Evolutionary conservation across 2,888 invertebrate species (phyloP).

Genomic region (Sminthurides aquaticus): DNA sequence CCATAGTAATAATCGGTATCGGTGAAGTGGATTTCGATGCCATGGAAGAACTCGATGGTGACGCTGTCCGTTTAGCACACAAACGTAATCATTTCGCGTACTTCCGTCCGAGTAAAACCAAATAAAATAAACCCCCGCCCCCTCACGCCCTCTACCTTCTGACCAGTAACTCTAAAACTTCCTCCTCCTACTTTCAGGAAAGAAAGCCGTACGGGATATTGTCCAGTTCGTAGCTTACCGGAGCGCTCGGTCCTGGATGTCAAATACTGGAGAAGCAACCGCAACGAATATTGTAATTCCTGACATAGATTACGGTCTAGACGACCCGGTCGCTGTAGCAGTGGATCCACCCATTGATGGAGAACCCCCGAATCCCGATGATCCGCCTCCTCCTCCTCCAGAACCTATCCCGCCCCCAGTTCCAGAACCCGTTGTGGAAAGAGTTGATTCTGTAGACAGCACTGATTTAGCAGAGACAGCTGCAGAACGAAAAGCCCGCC

Average conservation of each 20-base stretch:
- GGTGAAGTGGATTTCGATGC: slow-evolving; percentile 53
- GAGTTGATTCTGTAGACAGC: not conserved
- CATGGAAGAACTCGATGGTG: slow-evolving; percentile 54
- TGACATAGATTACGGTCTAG: not conserved
- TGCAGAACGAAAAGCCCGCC: not conserved
- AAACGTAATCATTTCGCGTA: too few species aligned
- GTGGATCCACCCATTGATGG: not conserved
- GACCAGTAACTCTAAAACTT: not conserved
- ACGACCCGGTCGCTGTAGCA: not conserved
- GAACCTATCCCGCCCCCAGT: not conserved
- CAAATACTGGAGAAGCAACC: not conserved
- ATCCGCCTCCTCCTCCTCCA: not conserved
- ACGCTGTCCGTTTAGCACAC: slow-evolving; percentile 45
- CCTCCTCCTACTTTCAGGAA: slow-evolving; percentile 42
- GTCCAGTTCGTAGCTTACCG: slow-evolving; percentile 54
- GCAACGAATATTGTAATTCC: not conserved
- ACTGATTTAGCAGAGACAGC: not conserved
- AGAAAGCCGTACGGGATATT: slow-evolving; percentile 53
- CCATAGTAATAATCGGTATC: slow-evolving; percentile 56
- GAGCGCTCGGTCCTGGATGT: slow-evolving; percentile 36
- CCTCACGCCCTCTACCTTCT: too few species aligned
- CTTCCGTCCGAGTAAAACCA: too few species aligned
- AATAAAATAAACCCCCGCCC: too few species aligned
- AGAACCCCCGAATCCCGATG: not conserved
- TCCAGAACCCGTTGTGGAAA: not conserved